These are phyloP conservation scores for Hydrophis major DNA, from an alignment of 2,797 vertebrate genomes.

Conservation along the genomic window DNA sequence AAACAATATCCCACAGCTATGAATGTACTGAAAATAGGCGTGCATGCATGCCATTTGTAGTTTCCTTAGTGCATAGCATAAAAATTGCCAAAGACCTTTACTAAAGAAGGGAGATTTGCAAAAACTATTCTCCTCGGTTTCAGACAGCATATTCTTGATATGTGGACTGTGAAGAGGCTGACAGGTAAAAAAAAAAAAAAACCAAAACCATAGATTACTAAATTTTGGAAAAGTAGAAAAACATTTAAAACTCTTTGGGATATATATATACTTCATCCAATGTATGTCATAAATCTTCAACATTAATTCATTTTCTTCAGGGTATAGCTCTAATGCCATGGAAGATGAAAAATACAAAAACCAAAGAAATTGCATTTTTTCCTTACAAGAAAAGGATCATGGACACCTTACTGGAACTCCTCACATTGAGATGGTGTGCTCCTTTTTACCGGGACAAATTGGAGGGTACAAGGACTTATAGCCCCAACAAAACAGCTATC, in stretches of 20 bases:
- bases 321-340: neutral
- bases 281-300: neutral
- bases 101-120: slow-evolving; percentile 41
- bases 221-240: neutral
- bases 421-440: neutral
- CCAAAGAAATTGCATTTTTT: neutral
- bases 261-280: neutral
- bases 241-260: neutral
- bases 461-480: neutral
- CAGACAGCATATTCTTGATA: neutral
- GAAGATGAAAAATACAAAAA: neutral
- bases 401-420: neutral
- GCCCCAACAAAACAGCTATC: neutral
- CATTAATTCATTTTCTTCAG: neutral
- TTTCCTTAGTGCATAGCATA: neutral
- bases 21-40: slow-evolving; percentile 44
- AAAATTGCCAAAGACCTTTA: neutral
- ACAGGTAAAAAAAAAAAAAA: slow-evolving; percentile 8
- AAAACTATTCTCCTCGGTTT: neutral
- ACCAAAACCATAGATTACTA: neutral
- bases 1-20: slow-evolving; percentile 35
- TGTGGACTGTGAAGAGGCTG: slow-evolving; percentile 34
- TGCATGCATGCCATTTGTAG: slow-evolving; percentile 35
- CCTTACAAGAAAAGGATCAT: neutral
- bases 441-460: neutral